Percentiles rank a stretch among this genome's conserved stretches.
Evolutionary conservation across 1,140 invertebrate genomes (phyloP).

Genomic region (Maconellicoccus hirsutus): DNA sequence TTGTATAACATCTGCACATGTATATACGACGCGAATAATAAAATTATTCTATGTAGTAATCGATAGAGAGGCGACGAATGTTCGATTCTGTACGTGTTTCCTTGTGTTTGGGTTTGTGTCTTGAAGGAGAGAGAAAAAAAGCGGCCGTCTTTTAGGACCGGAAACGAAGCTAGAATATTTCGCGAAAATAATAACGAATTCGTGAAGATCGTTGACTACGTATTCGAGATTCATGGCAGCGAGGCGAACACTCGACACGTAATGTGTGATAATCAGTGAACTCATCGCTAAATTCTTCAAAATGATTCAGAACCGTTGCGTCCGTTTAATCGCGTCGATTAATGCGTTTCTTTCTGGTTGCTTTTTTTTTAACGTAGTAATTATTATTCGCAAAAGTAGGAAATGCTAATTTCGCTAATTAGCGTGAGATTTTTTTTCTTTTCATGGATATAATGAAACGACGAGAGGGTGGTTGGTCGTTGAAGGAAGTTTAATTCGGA

Average conservation of each 20-base stretch:
- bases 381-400: background rate
- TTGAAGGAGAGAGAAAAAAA: no score
- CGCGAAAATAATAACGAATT: background rate
- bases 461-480: no score
- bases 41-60: no score
- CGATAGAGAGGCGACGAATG: no score
- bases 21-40: no score
- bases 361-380: background rate
- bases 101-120: no score
- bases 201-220: background rate
- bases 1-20: no score
- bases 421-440: background rate
- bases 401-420: background rate
- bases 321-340: background rate
- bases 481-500: no score
- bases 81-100: no score
- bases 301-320: slow-evolving; percentile 2
- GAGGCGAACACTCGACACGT: background rate
- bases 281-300: slow-evolving; percentile 8
- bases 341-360: background rate
- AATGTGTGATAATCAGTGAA: background rate
- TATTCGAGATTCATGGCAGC: background rate
- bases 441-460: no score
- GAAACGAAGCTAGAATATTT: no score
- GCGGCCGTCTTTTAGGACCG: no score